phyloP scores from a whole-genome alignment of 2,888 invertebrate species.

The Agrochola lota region DNA sequence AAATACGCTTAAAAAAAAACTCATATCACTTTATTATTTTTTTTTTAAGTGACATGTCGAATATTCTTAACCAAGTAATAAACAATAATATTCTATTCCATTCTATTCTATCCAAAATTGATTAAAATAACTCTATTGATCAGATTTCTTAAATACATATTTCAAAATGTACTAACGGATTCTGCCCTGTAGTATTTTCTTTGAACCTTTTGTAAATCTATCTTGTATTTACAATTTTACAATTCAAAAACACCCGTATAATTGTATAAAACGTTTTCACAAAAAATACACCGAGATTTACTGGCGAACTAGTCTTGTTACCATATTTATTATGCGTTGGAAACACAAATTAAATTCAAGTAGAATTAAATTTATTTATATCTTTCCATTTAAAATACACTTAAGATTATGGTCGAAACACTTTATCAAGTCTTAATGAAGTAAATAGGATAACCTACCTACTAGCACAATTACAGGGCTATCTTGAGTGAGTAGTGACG shows the following conservation, averaged over 20 bases:
- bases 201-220: background rate
- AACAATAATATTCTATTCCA: no score
- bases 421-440: background rate
- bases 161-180: background rate
- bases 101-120: no score
- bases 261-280: constrained; percentile 14
- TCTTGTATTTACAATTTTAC: background rate
- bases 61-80: no score
- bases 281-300: constrained; percentile 9
- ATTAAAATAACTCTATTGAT: background rate
- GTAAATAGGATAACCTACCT: background rate
- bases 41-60: no score
- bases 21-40: no score
- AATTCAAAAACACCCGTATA: background rate
- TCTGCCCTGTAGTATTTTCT: background rate
- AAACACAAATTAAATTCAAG: constrained; percentile 35
- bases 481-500: background rate
- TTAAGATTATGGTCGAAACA: constrained; percentile 8
- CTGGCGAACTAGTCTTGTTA: constrained; percentile 18
- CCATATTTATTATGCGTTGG: constrained; percentile 26
- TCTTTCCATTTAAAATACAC: background rate
- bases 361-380: constrained; percentile 7
- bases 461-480: background rate
- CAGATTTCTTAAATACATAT: constrained; percentile 13
- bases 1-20: no score